Base-by-base conservation (phyloP, 2,888 invertebrate genomes). In the Mongoloraphidia duomilia region DNA sequence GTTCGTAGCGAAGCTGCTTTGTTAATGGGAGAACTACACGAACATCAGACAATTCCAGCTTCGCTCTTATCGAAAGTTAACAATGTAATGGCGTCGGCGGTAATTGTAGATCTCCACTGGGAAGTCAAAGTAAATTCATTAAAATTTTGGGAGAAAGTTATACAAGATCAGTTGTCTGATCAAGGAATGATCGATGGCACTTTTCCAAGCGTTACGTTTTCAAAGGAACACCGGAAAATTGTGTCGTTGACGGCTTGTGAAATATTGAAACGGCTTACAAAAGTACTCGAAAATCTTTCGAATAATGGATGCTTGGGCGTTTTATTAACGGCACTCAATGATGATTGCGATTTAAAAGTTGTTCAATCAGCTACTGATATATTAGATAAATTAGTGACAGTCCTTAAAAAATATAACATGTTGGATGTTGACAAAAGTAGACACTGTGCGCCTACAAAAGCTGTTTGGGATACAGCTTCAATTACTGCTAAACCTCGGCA, bases 111-210 rank as follows among this genome's bases (percentile, higher is more conserved):
- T 63, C 74, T 87, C 49, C 82, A 89, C 60, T 87, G 88, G 86
- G 88, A 89, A 63, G 87, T 87, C 0, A 85, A 86, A 64, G 67
- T 80, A 0, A 76, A 75, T 49, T 80, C 84, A 0, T 61, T 89
- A 1, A 70, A 73, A 50, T 88, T 84, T 59, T 89, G 88, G 87
- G 73, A 74, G 48, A 68, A 74, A 10, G 80, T 83, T 17, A 80
- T 85, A 41, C 70, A 75, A 26, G 73, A 75, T 0, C 74, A 79
- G 47, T 66, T 87, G 9, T 73, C 72, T 0, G 76, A 84, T 58
- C 86, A 87, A 65, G 88, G 88, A n/a, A 85, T 88, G 83, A 75
- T 88, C 10, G 87, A 89, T 60, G 85, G 85, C 0, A 74, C 70
- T 0, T 88, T 88, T 63, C 88, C 88, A 0, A 76, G 75, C 0